Conservation (phyloP, 2,113 vertebrate genomes). For the Azemiops feae region DNA sequence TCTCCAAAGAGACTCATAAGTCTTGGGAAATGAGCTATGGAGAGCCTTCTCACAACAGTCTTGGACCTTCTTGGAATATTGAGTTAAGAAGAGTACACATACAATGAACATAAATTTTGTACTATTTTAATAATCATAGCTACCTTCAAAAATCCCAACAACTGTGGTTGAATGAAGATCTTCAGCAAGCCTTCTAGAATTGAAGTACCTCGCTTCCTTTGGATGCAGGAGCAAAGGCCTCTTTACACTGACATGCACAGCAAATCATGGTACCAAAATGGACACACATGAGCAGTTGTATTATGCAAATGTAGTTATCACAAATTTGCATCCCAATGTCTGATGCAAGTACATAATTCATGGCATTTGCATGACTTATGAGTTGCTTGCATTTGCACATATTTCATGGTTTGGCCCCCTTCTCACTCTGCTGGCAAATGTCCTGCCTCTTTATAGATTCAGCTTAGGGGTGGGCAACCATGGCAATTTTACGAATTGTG, state of each 20-base stretch:
- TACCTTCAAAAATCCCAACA: not conserved
- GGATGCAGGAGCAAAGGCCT: not conserved
- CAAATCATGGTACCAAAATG: not conserved
- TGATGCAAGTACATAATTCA: not conserved
- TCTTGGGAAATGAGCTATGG: conserved; percentile 1
- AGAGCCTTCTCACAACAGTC: not conserved
- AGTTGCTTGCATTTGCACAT: not conserved
- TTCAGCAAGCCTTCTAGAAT: not conserved
- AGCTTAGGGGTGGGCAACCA: not conserved
- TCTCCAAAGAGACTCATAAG: not conserved
- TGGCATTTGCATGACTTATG: not conserved
- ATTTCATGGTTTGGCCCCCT: not conserved
- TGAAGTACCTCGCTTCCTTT: not conserved
- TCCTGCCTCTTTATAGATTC: not conserved
- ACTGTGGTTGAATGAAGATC: not conserved
- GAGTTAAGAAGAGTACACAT: conserved; percentile 4
- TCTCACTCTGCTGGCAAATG: not conserved
- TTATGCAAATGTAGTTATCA: not conserved
- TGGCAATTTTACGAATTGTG: not conserved
- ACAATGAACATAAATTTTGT: not conserved
- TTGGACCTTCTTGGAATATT: not conserved
- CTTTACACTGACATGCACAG: not conserved
- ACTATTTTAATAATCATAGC: not conserved
- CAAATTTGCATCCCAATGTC: not conserved
- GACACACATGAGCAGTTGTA: not conserved